A percentile compares a stretch with the other conserved stretches of the same genome.
Evolutionary conservation across 1,140 invertebrate species (phyloP).

Genomic region (Dreissena rostriformis): DNA sequence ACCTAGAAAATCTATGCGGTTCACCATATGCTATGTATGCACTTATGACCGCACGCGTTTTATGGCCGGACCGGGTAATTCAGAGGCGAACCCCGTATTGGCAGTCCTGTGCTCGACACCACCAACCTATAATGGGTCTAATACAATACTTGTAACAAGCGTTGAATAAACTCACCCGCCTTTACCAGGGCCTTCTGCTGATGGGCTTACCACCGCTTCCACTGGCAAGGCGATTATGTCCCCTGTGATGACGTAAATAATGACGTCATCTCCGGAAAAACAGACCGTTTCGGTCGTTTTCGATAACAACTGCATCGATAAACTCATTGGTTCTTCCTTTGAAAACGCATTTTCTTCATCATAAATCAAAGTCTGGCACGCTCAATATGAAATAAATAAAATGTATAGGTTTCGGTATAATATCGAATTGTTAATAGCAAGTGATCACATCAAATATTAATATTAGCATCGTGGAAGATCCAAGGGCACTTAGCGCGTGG

Average conservation of each 20-base stretch:
- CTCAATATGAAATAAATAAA: too few species aligned
- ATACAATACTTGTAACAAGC: background rate
- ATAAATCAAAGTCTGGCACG: too few species aligned
- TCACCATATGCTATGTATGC: background rate
- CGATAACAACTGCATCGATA: constrained; percentile 1
- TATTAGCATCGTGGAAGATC: too few species aligned
- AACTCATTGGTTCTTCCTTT: background rate
- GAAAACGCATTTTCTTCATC: background rate
- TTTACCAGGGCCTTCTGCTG: constrained; percentile 34
- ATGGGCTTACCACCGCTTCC: constrained; percentile 16
- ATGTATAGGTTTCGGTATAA: too few species aligned
- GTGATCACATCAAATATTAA: too few species aligned
- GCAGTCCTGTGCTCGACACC: background rate
- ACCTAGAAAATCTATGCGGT: background rate
- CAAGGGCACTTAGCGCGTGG: too few species aligned
- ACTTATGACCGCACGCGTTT: background rate
- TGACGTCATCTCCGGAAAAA: constrained; percentile 15
- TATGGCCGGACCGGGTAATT: background rate
- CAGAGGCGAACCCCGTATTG: background rate
- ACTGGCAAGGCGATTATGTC: constrained; percentile 23
- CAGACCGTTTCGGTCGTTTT: constrained; percentile 4
- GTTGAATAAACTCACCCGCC: background rate
- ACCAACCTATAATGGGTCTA: background rate
- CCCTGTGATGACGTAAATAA: constrained; percentile 12
- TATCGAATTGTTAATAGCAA: too few species aligned